Conservation (phyloP, 35 echinoderm and acorn worm genomes). For the Lytechinus pictus region DNA sequence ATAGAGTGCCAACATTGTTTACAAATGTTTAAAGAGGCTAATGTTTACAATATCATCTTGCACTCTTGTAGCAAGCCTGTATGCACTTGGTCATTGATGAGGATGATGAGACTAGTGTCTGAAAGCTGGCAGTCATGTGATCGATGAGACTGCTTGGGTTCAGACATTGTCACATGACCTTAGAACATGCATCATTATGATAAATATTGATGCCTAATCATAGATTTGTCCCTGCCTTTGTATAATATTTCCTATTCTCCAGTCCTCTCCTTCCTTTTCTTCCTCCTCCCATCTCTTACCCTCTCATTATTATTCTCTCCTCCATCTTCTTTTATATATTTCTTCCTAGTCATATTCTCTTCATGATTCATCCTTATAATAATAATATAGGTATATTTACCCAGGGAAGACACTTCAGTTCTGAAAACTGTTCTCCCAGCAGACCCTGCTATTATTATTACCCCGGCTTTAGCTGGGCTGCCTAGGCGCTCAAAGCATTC, state of each 20-base stretch:
- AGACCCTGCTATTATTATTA: no score
- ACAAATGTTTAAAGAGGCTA: slow-evolving; percentile 4
- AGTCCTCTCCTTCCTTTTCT: background rate
- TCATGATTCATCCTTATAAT: no score
- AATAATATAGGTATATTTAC: no score
- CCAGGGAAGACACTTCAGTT: no score
- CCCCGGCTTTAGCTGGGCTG: no score
- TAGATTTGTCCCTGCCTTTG: background rate
- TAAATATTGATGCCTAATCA: background rate
- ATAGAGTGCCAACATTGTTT: background rate
- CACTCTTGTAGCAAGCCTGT: slow-evolving; percentile 9
- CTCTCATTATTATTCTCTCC: background rate
- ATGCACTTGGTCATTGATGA: background rate
- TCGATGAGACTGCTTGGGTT: background rate
- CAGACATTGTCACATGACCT: background rate
- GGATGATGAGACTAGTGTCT: background rate
- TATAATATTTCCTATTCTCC: background rate
- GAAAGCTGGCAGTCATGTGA: background rate
- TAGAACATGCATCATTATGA: background rate
- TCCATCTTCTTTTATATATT: background rate
- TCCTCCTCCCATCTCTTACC: background rate
- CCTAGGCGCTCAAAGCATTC: no score
- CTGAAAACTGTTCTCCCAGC: no score
- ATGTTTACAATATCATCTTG: slow-evolving; percentile 14
- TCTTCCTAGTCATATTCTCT: no score